Conservation (phyloP, 1,140 invertebrate genomes). For the Drosophila repleta region DNA sequence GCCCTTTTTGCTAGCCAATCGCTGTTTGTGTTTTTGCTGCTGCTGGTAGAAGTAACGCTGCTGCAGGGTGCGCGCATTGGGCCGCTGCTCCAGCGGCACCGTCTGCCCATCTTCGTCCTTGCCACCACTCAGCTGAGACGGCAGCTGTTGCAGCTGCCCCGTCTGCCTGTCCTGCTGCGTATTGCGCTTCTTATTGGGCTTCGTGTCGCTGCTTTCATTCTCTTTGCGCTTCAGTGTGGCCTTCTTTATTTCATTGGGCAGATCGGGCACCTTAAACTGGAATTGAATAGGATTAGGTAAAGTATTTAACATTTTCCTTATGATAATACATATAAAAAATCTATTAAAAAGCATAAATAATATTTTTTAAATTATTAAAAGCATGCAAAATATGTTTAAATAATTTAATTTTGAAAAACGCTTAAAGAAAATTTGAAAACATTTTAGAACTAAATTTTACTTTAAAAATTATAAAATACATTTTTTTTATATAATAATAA, state of each 20-base stretch:
- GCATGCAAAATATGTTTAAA: no score
- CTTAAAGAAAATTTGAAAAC: no score
- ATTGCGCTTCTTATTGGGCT: constrained; percentile 65
- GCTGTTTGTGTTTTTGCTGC: constrained; percentile 71
- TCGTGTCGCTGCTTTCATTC: constrained; percentile 56
- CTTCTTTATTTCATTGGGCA: constrained; percentile 72
- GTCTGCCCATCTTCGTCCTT: constrained; percentile 49
- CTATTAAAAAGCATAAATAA: no score
- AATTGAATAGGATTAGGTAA: neutral
- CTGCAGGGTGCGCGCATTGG: constrained; percentile 57
- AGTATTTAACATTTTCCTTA: no score
- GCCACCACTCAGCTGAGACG: constrained; percentile 18
- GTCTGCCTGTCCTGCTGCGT: constrained; percentile 53
- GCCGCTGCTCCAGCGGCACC: constrained; percentile 43
- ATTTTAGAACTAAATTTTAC: no score
- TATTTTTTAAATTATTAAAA: no score
- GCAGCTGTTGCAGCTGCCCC: constrained; percentile 34
- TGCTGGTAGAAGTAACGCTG: constrained; percentile 72
- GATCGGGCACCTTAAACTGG: constrained; percentile 78
- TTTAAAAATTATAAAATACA: no score
- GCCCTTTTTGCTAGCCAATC: constrained; percentile 59
- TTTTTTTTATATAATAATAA: no score
- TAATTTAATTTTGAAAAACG: no score
- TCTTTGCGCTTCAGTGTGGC: constrained; percentile 73
- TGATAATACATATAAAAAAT: no score